Evolutionary conservation across 1,140 invertebrate genomes (phyloP).

Genomic region (Asobara japonica): DNA sequence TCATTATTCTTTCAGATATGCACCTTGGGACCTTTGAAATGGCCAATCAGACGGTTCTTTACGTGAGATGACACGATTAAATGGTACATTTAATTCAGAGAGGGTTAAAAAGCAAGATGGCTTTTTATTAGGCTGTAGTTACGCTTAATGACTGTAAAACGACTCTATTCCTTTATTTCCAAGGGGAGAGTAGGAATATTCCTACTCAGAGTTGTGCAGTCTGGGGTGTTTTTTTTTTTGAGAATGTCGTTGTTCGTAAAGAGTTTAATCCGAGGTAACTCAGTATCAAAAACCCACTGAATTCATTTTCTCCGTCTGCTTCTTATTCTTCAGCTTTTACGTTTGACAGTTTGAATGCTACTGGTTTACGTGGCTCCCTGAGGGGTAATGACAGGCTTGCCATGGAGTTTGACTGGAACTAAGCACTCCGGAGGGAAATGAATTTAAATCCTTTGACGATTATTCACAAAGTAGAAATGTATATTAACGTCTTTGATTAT

Average conservation of each 20-base stretch:
- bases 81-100: constrained; percentile 57
- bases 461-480: background rate
- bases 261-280: background rate
- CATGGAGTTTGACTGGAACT: background rate
- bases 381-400: background rate
- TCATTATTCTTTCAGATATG: background rate
- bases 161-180: constrained; percentile 27
- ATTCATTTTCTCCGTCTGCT: background rate
- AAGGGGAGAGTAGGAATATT: background rate
- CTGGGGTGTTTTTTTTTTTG: background rate
- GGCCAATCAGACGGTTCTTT: background rate
- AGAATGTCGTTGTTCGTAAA: background rate
- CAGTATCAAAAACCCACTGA: constrained; percentile 1
- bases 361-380: background rate
- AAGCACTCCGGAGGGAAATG: background rate
- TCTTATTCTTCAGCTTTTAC: background rate
- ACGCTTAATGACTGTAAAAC: constrained; percentile 64
- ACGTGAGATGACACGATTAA: constrained; percentile 35
- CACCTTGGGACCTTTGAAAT: background rate
- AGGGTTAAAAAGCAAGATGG: constrained; percentile 65
- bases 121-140: constrained; percentile 47
- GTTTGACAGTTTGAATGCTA: background rate
- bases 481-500: background rate
- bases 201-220: background rate
- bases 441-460: background rate